Conservation (phyloP, 2,888 invertebrate species). For the Thera britannica region DNA sequence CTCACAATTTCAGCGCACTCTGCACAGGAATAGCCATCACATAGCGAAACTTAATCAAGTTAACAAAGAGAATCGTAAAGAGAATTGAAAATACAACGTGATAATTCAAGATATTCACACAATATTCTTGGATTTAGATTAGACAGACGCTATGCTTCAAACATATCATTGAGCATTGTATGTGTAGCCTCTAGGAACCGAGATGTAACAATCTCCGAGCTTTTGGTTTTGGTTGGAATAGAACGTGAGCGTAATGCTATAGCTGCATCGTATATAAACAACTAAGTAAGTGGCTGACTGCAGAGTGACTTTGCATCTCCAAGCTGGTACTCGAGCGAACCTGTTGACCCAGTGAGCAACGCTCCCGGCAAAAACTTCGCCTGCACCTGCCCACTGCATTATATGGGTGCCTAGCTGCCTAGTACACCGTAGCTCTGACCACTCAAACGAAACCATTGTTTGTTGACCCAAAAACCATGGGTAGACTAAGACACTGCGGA, state of each 20-base stretch:
- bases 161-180: constrained; percentile 70
- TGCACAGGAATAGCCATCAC: constrained; percentile 38
- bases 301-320: constrained; percentile 64
- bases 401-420: constrained; percentile 56
- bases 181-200: constrained; percentile 53
- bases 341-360: constrained; percentile 77
- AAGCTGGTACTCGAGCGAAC: constrained; percentile 70
- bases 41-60: constrained; percentile 39
- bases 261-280: constrained; percentile 53
- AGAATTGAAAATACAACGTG: constrained; percentile 43
- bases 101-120: constrained; percentile 44
- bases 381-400: constrained; percentile 65
- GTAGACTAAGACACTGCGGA: constrained; percentile 36
- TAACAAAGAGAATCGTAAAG: constrained; percentile 35
- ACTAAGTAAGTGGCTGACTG: constrained; percentile 69
- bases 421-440: constrained; percentile 52
- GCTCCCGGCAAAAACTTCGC: constrained; percentile 70
- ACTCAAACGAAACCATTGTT: constrained; percentile 61
- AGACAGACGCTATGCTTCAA: constrained; percentile 61
- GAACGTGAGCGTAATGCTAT: constrained; percentile 42
- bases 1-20: constrained; percentile 61
- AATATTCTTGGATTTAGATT: constrained; percentile 68
- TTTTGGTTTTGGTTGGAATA: constrained; percentile 42
- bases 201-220: constrained; percentile 42
- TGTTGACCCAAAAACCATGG: constrained; percentile 57